Conservation (phyloP, 2,113 vertebrate species). For the Tichodroma muraria region DNA sequence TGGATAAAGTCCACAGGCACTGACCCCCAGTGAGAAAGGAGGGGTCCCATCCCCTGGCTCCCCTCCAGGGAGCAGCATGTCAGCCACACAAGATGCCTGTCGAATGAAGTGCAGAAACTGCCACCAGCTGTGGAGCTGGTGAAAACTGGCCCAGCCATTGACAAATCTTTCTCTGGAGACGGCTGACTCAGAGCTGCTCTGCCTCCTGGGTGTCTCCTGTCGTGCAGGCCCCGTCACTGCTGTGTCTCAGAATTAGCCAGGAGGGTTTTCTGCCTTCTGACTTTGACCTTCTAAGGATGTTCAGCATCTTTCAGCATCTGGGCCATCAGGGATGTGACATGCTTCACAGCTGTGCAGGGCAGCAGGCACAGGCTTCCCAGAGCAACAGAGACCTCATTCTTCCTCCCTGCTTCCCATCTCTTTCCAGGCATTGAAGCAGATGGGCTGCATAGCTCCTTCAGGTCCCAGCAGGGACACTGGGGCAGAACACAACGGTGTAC, state of each 20-base stretch:
- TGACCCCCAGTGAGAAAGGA: neutral
- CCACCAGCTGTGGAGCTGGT: conserved; percentile 36
- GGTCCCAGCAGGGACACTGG: neutral
- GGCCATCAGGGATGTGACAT: neutral
- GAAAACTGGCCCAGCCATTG: neutral
- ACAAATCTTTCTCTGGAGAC: neutral
- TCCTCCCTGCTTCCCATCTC: neutral
- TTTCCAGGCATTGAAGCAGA: neutral
- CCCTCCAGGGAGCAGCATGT: neutral
- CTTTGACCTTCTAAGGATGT: conserved; percentile 52
- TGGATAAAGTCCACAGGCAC: neutral
- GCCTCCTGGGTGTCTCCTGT: conserved; percentile 9
- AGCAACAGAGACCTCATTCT: neutral
- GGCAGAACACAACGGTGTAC: neutral
- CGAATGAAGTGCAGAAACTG: neutral
- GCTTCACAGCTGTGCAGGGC: conserved; percentile 21
- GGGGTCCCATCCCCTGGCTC: neutral
- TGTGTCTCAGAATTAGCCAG: neutral
- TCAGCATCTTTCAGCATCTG: conserved; percentile 38
- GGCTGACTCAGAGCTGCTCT: neutral
- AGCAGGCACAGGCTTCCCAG: neutral
- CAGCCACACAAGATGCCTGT: conserved; percentile 21
- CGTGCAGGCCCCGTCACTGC: neutral
- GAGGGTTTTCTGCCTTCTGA: neutral
- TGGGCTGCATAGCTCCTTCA: neutral